Conservation (phyloP, 2,888 invertebrate species). For the Dioctria rufipes region DNA sequence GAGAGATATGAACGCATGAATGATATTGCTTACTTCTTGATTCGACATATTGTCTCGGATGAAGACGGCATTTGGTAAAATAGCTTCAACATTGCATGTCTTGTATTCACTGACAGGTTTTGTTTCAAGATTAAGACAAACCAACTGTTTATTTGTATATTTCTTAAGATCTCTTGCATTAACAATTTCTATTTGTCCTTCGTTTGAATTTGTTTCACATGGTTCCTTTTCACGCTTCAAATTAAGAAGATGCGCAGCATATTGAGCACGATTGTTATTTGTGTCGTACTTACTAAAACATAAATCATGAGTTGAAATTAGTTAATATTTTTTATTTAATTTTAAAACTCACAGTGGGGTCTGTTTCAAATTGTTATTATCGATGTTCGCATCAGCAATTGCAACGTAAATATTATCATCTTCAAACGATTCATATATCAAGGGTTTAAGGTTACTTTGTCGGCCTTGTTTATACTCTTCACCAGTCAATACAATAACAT, state of each 20-base stretch:
- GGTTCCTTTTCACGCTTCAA: constrained; percentile 65
- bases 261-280: constrained; percentile 64
- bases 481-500: constrained; percentile 63
- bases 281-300: constrained; percentile 65
- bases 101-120: constrained; percentile 67
- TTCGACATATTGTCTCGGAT: constrained; percentile 63
- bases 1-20: constrained; percentile 67
- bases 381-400: constrained; percentile 66
- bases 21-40: constrained; percentile 68
- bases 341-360: constrained; percentile 66
- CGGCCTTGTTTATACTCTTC: constrained; percentile 64
- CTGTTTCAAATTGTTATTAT: constrained; percentile 64
- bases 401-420: constrained; percentile 66
- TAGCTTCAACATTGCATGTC: constrained; percentile 68
- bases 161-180: constrained; percentile 65
- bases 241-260: constrained; percentile 67
- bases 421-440: constrained; percentile 67
- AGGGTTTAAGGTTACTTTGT: constrained; percentile 64
- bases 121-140: constrained; percentile 67
- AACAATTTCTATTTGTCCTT: constrained; percentile 66
- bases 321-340: neutral
- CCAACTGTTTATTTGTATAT: constrained; percentile 66
- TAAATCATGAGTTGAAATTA: neutral
- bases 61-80: constrained; percentile 67
- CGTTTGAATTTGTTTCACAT: constrained; percentile 63